phyloP scores from a whole-genome alignment of 2,113 vertebrate genomes.

The Podocnemis expansa region DNA sequence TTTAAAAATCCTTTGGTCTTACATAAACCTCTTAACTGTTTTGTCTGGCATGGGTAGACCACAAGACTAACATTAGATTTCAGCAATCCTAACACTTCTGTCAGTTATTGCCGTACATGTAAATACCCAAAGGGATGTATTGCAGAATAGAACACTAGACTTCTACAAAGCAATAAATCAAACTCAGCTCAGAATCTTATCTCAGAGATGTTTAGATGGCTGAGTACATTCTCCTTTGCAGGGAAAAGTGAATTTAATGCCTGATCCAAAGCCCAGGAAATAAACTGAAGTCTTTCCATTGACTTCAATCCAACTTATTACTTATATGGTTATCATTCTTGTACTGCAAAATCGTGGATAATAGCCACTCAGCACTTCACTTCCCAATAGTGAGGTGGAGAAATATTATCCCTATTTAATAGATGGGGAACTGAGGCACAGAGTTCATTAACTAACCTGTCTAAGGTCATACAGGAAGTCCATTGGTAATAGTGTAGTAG shows the following conservation, averaged over 20 bases:
- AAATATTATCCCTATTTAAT: background rate
- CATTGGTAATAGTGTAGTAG: background rate
- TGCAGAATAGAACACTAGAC: background rate
- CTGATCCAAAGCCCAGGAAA: background rate
- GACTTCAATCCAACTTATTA: background rate
- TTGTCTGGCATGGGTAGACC: background rate
- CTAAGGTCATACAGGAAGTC: background rate
- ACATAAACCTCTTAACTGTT: background rate
- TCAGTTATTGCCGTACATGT: background rate
- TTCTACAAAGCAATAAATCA: background rate
- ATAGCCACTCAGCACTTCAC: background rate
- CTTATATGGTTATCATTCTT: background rate
- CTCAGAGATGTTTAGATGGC: background rate
- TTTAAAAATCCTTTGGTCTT: background rate
- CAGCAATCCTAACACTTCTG: background rate
- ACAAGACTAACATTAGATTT: background rate
- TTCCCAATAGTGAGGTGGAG: background rate
- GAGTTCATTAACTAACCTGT: background rate
- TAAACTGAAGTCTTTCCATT: background rate
- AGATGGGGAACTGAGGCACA: background rate
- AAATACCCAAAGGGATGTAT: rapidly evolving
- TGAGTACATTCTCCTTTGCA: background rate
- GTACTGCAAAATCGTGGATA: background rate
- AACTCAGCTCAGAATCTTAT: background rate
- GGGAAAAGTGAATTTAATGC: background rate